Percentiles rank a stretch among this genome's conserved stretches.
These are phyloP conservation scores for Rhyacichthys aspro DNA, from an alignment of 2,797 vertebrate genomes.

Conservation along the genomic window DNA sequence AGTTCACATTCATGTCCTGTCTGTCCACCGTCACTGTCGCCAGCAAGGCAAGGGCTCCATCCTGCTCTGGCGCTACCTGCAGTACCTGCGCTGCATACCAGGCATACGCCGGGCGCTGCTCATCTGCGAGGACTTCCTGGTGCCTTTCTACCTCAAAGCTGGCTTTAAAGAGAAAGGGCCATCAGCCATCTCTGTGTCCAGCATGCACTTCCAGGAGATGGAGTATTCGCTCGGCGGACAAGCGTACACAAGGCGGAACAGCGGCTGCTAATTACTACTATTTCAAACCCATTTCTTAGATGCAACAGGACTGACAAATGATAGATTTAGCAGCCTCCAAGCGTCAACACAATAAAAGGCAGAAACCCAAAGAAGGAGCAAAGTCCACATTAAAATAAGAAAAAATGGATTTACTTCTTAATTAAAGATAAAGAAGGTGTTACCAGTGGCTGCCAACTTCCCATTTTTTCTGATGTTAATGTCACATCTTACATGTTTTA, in stretches of 20 bases:
- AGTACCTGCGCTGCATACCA: slow-evolving; percentile 78
- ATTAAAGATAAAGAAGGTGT: slow-evolving; percentile 23
- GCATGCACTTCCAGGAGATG: slow-evolving; percentile 81
- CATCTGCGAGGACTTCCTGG: slow-evolving; percentile 82
- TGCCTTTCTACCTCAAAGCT: slow-evolving; percentile 82
- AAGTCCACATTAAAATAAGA: slow-evolving; percentile 14
- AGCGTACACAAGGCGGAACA: slow-evolving; percentile 79
- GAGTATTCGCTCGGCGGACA: slow-evolving; percentile 75
- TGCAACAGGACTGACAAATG: slow-evolving; percentile 44
- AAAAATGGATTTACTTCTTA: slow-evolving; percentile 19
- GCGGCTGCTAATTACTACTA: slow-evolving; percentile 69
- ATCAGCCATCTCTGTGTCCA: slow-evolving; percentile 75
- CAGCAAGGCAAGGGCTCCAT: slow-evolving; percentile 85
- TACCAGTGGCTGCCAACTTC: slow-evolving; percentile 13
- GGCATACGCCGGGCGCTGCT: slow-evolving; percentile 77
- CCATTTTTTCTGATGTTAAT: slow-evolving; percentile 8
- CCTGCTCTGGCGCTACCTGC: slow-evolving; percentile 85
- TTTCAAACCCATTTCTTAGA: slow-evolving; percentile 17
- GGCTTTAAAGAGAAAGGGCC: slow-evolving; percentile 81
- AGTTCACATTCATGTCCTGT: slow-evolving; percentile 84
- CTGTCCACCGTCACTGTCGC: slow-evolving; percentile 82
- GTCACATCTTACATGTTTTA: background rate
- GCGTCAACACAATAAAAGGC: slow-evolving; percentile 11
- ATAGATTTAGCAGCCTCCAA: background rate
- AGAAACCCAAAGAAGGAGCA: slow-evolving; percentile 15